A percentile compares a stretch with the other conserved stretches of the same genome.
phyloP scores from a whole-genome alignment of 2,797 vertebrate species.

The Cryptoblepharus egeriae region DNA sequence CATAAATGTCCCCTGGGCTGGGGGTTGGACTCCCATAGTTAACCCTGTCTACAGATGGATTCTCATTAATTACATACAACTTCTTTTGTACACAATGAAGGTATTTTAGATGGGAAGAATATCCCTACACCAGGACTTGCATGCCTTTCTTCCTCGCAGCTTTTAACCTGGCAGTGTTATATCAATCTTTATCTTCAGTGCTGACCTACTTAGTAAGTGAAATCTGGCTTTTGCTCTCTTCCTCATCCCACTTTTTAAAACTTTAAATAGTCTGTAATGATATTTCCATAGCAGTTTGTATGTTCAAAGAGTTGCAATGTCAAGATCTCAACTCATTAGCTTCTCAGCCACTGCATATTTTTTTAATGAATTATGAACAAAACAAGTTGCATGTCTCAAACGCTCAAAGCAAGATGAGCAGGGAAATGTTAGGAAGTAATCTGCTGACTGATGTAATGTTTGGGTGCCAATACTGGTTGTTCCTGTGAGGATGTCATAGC shows the following conservation, averaged over 20 bases:
- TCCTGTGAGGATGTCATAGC: background rate
- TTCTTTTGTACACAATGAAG: background rate
- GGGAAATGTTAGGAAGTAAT: slow-evolving; percentile 10
- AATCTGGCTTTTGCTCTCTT: background rate
- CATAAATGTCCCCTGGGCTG: too few species aligned
- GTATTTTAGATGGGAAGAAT: background rate
- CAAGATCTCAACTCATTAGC: slow-evolving; percentile 19
- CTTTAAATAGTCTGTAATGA: background rate
- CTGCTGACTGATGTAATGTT: slow-evolving; percentile 15
- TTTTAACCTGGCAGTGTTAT: background rate
- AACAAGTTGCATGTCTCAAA: slow-evolving; percentile 19
- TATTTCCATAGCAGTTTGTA: slow-evolving; percentile 19
- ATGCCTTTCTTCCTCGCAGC: background rate
- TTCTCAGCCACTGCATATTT: background rate
- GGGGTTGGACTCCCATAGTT: background rate
- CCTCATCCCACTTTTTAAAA: background rate
- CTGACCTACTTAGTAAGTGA: slow-evolving; percentile 8
- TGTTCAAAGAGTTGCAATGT: slow-evolving; percentile 25
- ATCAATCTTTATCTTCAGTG: background rate
- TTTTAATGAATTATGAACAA: slow-evolving; percentile 29
- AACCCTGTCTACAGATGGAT: background rate
- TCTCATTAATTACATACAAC: background rate
- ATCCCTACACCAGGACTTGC: background rate
- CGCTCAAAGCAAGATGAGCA: slow-evolving; percentile 3
- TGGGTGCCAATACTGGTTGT: slow-evolving; percentile 1